A percentile compares a stretch with the other conserved stretches of the same genome.
Conservation (phyloP, 2,113 vertebrate genomes). For the Malurus cyaneus region DNA sequence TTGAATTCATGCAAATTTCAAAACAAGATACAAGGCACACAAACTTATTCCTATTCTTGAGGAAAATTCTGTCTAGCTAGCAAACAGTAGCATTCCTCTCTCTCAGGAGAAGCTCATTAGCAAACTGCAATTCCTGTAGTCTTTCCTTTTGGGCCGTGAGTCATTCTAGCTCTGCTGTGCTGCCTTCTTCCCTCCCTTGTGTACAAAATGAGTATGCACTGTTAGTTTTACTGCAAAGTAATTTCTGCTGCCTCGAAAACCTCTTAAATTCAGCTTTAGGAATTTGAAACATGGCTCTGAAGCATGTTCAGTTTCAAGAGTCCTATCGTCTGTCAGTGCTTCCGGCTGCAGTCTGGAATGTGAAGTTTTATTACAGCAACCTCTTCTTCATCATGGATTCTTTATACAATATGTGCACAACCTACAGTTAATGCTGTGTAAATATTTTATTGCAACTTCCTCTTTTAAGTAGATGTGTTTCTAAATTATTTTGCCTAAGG, state of each 20-base stretch:
- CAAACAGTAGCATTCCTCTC: background rate
- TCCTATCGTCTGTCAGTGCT: background rate
- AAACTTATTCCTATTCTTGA: background rate
- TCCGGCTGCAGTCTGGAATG: background rate
- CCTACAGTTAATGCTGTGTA: constrained; percentile 31
- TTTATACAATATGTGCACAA: constrained; percentile 37
- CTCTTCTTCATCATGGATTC: constrained; percentile 5
- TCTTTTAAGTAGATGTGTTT: constrained; percentile 37
- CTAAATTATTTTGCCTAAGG: constrained; percentile 57
- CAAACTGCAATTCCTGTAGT: background rate
- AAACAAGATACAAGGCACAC: background rate
- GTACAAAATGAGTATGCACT: background rate
- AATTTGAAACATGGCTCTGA: constrained; percentile 35
- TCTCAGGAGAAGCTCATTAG: background rate
- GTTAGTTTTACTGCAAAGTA: constrained; percentile 45
- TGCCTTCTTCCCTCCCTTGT: background rate
- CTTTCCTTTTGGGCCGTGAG: background rate
- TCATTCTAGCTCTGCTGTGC: background rate
- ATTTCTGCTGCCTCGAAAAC: background rate
- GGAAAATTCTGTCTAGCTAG: background rate
- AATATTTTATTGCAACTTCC: constrained; percentile 36
- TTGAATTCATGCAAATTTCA: background rate
- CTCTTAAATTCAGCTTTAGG: constrained; percentile 23
- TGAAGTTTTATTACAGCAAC: background rate
- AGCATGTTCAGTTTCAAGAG: background rate